Evolutionary conservation across 2,888 invertebrate genomes (phyloP).

Genomic region (Habrosyne pyritoides): DNA sequence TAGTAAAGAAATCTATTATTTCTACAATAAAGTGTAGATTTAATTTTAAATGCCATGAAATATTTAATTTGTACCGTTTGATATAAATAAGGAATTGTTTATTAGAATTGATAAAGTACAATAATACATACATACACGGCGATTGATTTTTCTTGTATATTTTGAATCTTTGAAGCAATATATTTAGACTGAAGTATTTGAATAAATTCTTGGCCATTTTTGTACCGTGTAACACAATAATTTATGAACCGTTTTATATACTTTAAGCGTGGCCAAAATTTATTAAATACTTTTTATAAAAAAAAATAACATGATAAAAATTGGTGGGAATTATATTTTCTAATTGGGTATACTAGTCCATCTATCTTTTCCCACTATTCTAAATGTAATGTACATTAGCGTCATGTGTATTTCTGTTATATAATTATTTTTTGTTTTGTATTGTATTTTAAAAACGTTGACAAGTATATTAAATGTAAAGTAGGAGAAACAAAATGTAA

Average conservation of each 20-base stretch:
- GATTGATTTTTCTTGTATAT: conserved; percentile 62
- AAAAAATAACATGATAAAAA: conserved; percentile 48
- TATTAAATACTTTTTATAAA: conserved; percentile 67
- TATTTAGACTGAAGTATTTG: conserved; percentile 77
- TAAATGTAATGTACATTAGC: conserved; percentile 68
- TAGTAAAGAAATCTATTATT: conserved; percentile 44
- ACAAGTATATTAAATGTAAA: conserved; percentile 80
- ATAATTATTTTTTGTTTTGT: conserved; percentile 74
- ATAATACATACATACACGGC: conserved; percentile 37
- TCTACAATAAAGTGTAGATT: conserved; percentile 39
- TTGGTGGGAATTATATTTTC: conserved; percentile 72
- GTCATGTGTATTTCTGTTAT: conserved; percentile 77
- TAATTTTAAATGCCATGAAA: conserved; percentile 59
- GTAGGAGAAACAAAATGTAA: conserved; percentile 80
- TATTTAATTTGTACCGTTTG: conserved; percentile 36
- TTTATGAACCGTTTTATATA: conserved; percentile 60
- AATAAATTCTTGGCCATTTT: conserved; percentile 68
- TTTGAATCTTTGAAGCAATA: conserved; percentile 79
- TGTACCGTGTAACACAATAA: conserved; percentile 55
- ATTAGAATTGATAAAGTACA: conserved; percentile 63
- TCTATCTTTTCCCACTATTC: conserved; percentile 65
- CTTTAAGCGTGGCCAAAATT: conserved; percentile 64
- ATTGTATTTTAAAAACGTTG: conserved; percentile 82
- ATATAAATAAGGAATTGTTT: conserved; percentile 69
- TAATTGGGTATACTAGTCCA: conserved; percentile 81